Base-by-base conservation (phyloP, 1,140 invertebrate species). In the Nymphalis io region DNA sequence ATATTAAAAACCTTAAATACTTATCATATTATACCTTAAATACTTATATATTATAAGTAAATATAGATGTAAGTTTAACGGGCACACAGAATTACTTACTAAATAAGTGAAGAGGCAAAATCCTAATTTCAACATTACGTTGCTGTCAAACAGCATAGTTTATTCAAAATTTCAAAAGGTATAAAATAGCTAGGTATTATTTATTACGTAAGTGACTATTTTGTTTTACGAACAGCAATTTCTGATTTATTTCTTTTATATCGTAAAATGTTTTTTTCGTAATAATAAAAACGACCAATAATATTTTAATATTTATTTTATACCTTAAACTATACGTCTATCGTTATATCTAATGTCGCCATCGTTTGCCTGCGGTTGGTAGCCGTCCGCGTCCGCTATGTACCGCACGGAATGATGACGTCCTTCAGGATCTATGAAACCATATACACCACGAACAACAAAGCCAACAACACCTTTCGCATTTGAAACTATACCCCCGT, bases 381-480 rank as follows among this genome's bases (percentile, higher is more conserved):
- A 91, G 0, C 89, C 87, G 27, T 86, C 84, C 2, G 58, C 69
- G 27, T 89, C 87, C 2, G 89, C 86, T 13, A 89, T 69, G 59
- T 91, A 91, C 64, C 72, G 72, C 15, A 89, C 59, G 1, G 72
- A 69, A 44, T 85, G 78, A 1, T 55, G 60, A 6, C 75, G 57
- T n/a, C 87, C 87, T 6, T 68, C 55, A 18, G 87, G 76, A 46
- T 88, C 84, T 72, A 82, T 76, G 57, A 83, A 91, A 0, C 85
- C 83, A 46, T 89, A 91, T 72, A 89, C 87, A 15, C 87, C 87
- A 27, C 84, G 74, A 0, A 91, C 84, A 0, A 81, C 82, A 1
- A 84, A 64, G 11, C 60, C 62, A 21, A 72, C 60, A 18, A 65
- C 48, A 40, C 74, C 78, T 16, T 66, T 69, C 6, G 71, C 27